phyloP scores from a whole-genome alignment of 2,797 vertebrate species.

The Nyctibius grandis region DNA sequence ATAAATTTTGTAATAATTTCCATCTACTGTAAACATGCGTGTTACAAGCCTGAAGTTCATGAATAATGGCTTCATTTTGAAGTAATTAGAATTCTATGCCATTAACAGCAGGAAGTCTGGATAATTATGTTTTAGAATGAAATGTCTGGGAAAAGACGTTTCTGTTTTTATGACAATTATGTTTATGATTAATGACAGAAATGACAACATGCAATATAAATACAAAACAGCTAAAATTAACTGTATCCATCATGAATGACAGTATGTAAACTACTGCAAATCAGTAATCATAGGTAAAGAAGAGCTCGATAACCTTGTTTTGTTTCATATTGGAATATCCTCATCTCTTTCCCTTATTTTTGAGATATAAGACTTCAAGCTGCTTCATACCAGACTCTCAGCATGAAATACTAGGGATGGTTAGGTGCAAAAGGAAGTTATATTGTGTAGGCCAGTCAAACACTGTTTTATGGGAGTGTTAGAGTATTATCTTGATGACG shows the following conservation, averaged over 20 bases:
- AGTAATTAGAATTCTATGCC: slow-evolving; percentile 75
- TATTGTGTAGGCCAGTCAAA: not conserved
- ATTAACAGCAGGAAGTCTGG: slow-evolving; percentile 73
- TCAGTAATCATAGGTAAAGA: slow-evolving; percentile 57
- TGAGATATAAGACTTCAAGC: not conserved
- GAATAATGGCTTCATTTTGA: slow-evolving; percentile 76
- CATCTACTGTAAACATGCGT: slow-evolving; percentile 63
- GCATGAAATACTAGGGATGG: not conserved
- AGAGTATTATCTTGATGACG: not conserved
- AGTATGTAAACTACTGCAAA: slow-evolving; percentile 56
- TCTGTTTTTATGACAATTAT: slow-evolving; percentile 72
- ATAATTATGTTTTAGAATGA: slow-evolving; percentile 78
- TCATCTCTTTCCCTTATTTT: not conserved
- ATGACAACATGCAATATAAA: slow-evolving; percentile 73
- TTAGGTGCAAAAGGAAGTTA: not conserved
- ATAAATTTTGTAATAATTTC: slow-evolving; percentile 50
- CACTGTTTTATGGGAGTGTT: not conserved
- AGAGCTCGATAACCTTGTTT: not conserved
- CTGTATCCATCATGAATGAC: slow-evolving; percentile 73
- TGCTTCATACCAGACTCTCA: not conserved
- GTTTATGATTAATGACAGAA: slow-evolving; percentile 74
- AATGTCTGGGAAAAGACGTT: slow-evolving; percentile 72
- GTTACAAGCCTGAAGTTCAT: slow-evolving; percentile 58
- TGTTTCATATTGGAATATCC: not conserved
- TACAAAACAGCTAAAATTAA: slow-evolving; percentile 74